Conservation (phyloP, 2,797 vertebrate genomes). For the Sciaenops ocellatus region DNA sequence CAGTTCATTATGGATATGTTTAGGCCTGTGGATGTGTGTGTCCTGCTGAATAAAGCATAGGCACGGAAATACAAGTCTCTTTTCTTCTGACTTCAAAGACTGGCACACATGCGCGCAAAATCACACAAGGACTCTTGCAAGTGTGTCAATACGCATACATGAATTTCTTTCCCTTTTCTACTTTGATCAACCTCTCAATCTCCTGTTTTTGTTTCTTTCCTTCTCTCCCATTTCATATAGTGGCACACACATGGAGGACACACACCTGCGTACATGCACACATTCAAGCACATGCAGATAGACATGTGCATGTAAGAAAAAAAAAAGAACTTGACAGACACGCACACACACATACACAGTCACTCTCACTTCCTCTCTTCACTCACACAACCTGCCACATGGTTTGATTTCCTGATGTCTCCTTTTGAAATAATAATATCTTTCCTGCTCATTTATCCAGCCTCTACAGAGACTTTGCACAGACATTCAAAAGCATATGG, state of each 20-base stretch:
- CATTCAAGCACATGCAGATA: too few relatives aligned
- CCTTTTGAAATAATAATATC: constrained; percentile 68
- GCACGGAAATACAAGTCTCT: constrained; percentile 52
- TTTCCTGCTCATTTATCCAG: constrained; percentile 57
- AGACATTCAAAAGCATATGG: constrained; percentile 32
- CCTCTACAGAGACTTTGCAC: constrained; percentile 25
- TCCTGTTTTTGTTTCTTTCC: constrained; percentile 36
- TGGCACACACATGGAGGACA: background rate
- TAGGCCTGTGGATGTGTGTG: constrained; percentile 43
- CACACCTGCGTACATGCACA: constrained; percentile 8
- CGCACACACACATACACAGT: constrained; percentile 5
- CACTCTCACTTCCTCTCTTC: constrained; percentile 18
- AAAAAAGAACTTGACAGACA: background rate
- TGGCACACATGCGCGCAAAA: constrained; percentile 25
- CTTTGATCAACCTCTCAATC: constrained; percentile 61
- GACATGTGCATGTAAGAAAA: constrained; percentile 1
- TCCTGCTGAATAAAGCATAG: constrained; percentile 69
- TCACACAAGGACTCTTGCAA: constrained; percentile 48
- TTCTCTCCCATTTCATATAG: background rate
- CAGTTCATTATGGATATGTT: constrained; percentile 52
- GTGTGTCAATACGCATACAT: constrained; percentile 59
- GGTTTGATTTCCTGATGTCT: constrained; percentile 58
- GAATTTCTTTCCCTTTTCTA: constrained; percentile 41
- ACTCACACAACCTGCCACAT: constrained; percentile 45
- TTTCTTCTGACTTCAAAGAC: constrained; percentile 74